Base-by-base conservation (phyloP, 2,797 vertebrate genomes). In the Octomys mimax region DNA sequence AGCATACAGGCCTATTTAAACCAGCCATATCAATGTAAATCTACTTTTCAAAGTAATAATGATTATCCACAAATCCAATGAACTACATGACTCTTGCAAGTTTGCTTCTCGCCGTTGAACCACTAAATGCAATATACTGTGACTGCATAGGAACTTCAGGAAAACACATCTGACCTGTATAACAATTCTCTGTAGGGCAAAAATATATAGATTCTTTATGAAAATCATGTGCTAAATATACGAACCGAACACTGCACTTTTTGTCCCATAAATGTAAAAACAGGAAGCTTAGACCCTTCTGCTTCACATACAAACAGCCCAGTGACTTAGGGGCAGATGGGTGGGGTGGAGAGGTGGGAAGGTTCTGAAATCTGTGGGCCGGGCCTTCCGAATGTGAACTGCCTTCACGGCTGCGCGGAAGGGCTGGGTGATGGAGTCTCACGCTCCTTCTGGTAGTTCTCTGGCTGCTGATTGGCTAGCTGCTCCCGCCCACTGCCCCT, bases 131-230 rank as follows among this genome's bases (percentile, higher is more conserved):
- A 98, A 98, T 98, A 98, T 97, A 98, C 97, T 96, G 96, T 97
- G 98, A 98, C 98, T 99, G 98, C 98, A 98, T 99, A 98, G 98
- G 98, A 98, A 98, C 97, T 97, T 98, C 97, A 98, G 98, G 98
- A 98, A 98, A 99, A 98, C 98, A 98, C 97, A 97, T 98, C 93
- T 98, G 98, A 98, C 98, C 98, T 98, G 98, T 98, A 98, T 98
- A 98, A 98, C 98, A 98, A 98, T 98, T 98, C 98, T 98, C 98
- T 99, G 98, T 98, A 98, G 98, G 98, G 98, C 98, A 99, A 99
- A 99, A 99, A 99, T 98, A 99, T 98, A 99, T 98, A 98, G 98
- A 97, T 98, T 98, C 98, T 99, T 98, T 98, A 98, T 98, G 98
- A 98, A 99, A 98, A 98, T 98, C 98, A 98, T 98, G 98, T 99